Evolutionary conservation across 2,888 invertebrate species (phyloP).

Genomic region (Muscina levida): DNA sequence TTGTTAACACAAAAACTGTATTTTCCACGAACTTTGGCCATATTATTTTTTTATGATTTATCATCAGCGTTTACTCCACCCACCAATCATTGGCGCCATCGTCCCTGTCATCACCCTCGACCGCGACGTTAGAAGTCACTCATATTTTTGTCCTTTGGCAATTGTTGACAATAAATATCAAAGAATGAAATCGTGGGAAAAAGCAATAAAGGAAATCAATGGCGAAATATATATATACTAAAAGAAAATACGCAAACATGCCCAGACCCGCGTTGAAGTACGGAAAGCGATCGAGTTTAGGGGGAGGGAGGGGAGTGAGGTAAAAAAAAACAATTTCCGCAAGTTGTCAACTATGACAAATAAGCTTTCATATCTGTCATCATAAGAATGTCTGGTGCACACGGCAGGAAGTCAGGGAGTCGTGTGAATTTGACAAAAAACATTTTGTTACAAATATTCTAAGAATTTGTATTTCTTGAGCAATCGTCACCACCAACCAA

Average conservation of each 20-base stretch:
- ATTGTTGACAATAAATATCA: slow-evolving; percentile 16
- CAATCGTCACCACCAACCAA: no score
- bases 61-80: not conserved
- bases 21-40: no score
- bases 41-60: slow-evolving; percentile 17
- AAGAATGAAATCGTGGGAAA: slow-evolving; percentile 12
- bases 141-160: not conserved
- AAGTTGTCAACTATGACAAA: slow-evolving; percentile 43
- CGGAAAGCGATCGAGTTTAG: no score
- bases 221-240: no score
- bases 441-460: not conserved
- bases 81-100: no score
- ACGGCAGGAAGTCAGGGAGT: not conserved
- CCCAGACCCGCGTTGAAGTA: not conserved
- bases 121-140: not conserved
- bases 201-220: slow-evolving; percentile 18
- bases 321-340: slow-evolving; percentile 38
- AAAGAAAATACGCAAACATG: slow-evolving; percentile 35
- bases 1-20: no score
- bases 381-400: not conserved
- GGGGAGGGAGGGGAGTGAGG: not conserved
- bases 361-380: slow-evolving; percentile 3
- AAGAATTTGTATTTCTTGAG: no score
- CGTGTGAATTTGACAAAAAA: not conserved
- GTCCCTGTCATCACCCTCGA: not conserved